Conservation (phyloP, 1,140 invertebrate species). For the Phocides pigmalion region DNA sequence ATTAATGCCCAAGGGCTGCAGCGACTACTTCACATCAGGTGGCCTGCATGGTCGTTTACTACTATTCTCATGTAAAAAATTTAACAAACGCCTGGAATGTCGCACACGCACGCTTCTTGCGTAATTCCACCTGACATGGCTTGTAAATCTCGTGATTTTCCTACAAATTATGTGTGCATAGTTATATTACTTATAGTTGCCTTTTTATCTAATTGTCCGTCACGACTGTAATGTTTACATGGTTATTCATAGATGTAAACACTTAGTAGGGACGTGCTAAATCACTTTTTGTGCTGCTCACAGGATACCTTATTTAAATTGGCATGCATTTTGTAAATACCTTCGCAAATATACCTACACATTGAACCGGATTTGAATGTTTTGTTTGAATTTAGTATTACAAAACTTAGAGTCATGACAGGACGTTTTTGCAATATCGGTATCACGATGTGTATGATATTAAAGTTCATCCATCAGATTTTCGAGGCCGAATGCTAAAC, state of each 20-base stretch:
- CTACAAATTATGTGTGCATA: constrained; percentile 22
- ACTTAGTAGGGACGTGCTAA: constrained; percentile 20
- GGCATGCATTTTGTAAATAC: neutral
- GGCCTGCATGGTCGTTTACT: too few species aligned
- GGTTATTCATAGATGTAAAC: constrained; percentile 28
- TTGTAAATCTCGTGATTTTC: constrained; percentile 35
- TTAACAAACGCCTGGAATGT: constrained; percentile 3
- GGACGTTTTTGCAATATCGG: neutral
- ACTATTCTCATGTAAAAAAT: too few species aligned
- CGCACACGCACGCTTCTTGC: constrained; percentile 3
- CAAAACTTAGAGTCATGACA: neutral
- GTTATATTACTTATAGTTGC: constrained; percentile 15
- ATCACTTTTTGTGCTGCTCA: constrained; percentile 7
- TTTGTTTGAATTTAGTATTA: neutral
- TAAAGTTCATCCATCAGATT: too few species aligned
- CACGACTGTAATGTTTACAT: constrained; percentile 5
- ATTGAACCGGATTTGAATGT: neutral
- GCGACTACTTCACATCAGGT: too few species aligned
- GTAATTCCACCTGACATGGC: constrained; percentile 19
- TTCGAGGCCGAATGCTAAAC: too few species aligned
- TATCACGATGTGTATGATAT: neutral
- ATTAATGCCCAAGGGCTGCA: too few species aligned
- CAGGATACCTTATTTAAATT: neutral
- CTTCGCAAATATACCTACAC: neutral
- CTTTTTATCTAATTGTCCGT: constrained; percentile 30